Percentiles rank a stretch among this genome's conserved stretches.
Conservation (phyloP, 2,113 vertebrate species). For the Rhinogobius similis region DNA sequence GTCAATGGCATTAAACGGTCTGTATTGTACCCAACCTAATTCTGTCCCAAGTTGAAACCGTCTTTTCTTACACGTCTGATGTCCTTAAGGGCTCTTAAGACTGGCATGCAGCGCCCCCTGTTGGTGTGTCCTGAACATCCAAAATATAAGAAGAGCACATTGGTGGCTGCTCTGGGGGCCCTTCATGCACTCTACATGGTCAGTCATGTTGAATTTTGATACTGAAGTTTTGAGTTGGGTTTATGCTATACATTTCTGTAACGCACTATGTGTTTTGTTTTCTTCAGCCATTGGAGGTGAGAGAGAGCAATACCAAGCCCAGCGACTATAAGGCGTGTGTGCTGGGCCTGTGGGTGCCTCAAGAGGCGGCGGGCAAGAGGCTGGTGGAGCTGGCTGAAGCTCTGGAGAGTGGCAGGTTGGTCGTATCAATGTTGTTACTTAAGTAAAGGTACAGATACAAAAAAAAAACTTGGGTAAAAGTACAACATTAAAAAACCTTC, state of each 20-base stretch:
- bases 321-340: conserved; percentile 68
- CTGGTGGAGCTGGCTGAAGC: conserved; percentile 66
- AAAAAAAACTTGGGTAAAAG: too few relatives aligned
- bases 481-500: too few relatives aligned
- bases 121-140: conserved; percentile 77
- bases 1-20: conserved; percentile 71
- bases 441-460: too few relatives aligned
- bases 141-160: conserved; percentile 64
- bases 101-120: conserved; percentile 79
- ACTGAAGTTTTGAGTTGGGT: not conserved
- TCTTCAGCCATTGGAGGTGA: conserved; percentile 78
- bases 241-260: not conserved
- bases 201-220: conserved; percentile 24
- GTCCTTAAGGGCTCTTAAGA: conserved; percentile 75
- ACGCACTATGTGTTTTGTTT: not conserved
- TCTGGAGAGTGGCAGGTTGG: conserved; percentile 80
- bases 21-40: not conserved
- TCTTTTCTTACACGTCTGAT: not conserved
- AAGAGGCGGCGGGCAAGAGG: conserved; percentile 48
- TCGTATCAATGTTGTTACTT: not conserved
- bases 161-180: conserved; percentile 77
- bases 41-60: not conserved
- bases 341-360: conserved; percentile 75
- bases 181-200: conserved; percentile 82
- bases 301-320: conserved; percentile 65